Conservation (phyloP, 2,113 vertebrate genomes). For the Coreoperca whiteheadi region DNA sequence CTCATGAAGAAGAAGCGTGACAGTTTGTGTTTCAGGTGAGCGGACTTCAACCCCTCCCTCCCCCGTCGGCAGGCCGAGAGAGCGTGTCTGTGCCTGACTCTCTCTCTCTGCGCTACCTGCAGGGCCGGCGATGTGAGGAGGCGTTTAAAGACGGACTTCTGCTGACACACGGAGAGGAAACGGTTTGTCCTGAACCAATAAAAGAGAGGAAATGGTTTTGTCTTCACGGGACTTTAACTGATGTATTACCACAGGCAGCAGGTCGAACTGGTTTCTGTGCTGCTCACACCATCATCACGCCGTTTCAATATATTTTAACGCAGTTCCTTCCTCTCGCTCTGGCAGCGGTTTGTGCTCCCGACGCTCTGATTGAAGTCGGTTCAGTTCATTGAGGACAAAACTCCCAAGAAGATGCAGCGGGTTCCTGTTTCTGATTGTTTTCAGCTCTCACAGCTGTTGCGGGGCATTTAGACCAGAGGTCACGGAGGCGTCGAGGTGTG, state of each 20-base stretch:
- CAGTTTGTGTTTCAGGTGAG: too few relatives aligned
- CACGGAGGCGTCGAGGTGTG: too few relatives aligned
- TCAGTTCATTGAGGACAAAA: too few relatives aligned
- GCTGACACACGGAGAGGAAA: constrained; percentile 4
- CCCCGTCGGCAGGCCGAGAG: not conserved
- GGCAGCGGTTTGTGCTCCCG: not conserved
- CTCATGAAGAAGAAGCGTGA: too few relatives aligned
- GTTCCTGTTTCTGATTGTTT: not conserved
- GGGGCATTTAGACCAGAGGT: too few relatives aligned
- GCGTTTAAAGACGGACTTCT: not conserved
- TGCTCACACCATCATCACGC: too few relatives aligned
- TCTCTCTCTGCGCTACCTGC: too few relatives aligned
- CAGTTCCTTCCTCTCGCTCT: not conserved
- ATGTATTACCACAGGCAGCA: too few relatives aligned
- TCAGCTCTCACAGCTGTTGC: too few relatives aligned
- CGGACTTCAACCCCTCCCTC: not conserved
- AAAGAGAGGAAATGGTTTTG: constrained; percentile 14
- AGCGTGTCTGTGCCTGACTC: not conserved
- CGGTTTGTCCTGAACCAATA: not conserved
- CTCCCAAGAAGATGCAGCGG: not conserved
- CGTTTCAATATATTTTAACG: too few relatives aligned
- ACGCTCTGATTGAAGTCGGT: not conserved
- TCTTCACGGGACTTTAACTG: too few relatives aligned
- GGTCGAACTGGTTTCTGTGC: not conserved
- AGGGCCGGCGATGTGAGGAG: not conserved